Conservation (phyloP, 2,113 vertebrate species). For the Elgaria multicarinata region DNA sequence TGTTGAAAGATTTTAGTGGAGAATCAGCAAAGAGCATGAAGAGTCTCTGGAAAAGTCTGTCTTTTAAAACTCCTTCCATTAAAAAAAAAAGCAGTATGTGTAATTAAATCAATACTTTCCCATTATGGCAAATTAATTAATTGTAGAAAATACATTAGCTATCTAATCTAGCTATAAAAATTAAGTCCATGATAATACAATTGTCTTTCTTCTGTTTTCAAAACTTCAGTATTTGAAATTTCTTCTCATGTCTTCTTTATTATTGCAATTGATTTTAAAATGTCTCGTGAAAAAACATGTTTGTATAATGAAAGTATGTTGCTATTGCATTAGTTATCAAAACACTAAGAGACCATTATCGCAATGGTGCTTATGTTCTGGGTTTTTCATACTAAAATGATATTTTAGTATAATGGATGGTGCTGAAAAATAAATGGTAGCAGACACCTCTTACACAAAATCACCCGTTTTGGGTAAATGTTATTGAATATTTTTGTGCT, state of each 20-base stretch:
- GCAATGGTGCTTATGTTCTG: not conserved
- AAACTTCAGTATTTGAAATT: not conserved
- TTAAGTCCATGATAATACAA: not conserved
- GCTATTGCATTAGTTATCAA: not conserved
- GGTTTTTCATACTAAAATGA: not conserved
- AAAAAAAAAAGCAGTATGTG: not conserved
- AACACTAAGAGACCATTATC: not conserved
- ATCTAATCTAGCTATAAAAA: not conserved
- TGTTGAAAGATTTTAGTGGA: not conserved
- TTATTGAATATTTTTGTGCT: constrained; percentile 30
- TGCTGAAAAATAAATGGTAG: not conserved
- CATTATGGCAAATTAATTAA: not conserved
- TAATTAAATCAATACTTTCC: not conserved
- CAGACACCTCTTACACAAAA: not conserved
- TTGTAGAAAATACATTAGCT: constrained; percentile 7
- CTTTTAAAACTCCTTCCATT: not conserved
- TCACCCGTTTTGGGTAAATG: not conserved
- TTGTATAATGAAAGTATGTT: not conserved
- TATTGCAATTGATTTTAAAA: not conserved
- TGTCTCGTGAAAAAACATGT: not conserved
- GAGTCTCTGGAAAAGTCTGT: not conserved
- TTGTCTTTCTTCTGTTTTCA: not conserved
- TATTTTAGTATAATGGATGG: not conserved
- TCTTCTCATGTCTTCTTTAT: not conserved
- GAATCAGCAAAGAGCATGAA: not conserved